Conservation (phyloP, 2,113 vertebrate species). For the Alouatta palliata region DNA sequence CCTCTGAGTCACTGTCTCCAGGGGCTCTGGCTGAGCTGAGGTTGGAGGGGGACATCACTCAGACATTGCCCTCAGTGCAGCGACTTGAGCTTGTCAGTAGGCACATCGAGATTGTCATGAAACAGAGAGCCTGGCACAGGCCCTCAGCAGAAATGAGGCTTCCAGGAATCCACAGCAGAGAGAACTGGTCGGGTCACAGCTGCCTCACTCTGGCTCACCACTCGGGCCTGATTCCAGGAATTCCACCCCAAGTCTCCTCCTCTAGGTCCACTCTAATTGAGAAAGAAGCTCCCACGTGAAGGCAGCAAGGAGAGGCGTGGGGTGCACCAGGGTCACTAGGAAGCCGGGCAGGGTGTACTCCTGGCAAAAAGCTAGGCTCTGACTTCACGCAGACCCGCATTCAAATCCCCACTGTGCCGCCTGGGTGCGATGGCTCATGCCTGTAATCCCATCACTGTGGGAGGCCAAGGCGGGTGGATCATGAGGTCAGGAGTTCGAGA, state of each 20-base stretch:
- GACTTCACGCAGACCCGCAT: not conserved
- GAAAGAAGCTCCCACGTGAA: not conserved
- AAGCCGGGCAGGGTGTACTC: not conserved
- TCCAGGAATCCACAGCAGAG: not conserved
- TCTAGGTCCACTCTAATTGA: not conserved
- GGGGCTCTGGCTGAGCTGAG: not conserved
- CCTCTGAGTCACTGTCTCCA: not conserved
- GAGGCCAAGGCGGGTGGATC: too few species aligned
- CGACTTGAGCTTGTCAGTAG: not conserved
- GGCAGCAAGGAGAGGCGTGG: rapidly evolving
- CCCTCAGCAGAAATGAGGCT: not conserved
- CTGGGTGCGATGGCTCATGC: too few species aligned
- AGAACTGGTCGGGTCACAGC: not conserved
- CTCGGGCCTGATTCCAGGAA: not conserved
- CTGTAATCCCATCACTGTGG: too few species aligned
- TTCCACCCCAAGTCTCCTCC: not conserved
- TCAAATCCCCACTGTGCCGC: not conserved
- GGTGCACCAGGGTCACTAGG: rapidly evolving
- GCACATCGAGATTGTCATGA: too few species aligned
- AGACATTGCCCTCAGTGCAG: not conserved
- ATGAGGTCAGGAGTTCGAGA: too few species aligned
- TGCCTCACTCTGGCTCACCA: not conserved
- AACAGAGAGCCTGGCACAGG: not conserved
- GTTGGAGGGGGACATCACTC: rapidly evolving
- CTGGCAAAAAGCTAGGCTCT: not conserved